Conservation (phyloP, 2,888 invertebrate genomes). For the Eumerus sabulonum region DNA sequence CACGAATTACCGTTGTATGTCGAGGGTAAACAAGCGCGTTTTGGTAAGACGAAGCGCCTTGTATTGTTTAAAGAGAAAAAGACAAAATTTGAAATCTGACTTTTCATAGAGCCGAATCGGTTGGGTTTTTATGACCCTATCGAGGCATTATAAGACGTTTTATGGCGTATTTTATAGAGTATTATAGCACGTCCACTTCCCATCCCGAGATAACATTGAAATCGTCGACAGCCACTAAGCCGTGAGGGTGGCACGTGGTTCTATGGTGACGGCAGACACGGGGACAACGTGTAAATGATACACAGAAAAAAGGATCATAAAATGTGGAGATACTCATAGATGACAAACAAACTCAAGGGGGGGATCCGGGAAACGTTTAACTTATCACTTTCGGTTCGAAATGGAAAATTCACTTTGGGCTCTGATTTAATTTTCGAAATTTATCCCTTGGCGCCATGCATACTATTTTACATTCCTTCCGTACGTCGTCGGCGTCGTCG, state of each 20-base stretch:
- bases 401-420: conserved; percentile 56
- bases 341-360: conserved; percentile 12
- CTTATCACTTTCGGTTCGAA: conserved; percentile 23
- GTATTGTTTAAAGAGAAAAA: conserved; percentile 43
- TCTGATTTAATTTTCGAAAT: conserved; percentile 65
- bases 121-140: conserved; percentile 25
- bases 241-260: no score
- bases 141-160: conserved; percentile 15
- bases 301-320: conserved; percentile 68
- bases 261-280: not conserved
- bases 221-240: conserved; percentile 22
- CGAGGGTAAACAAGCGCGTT: not conserved
- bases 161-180: no score
- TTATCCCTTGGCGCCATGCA: conserved; percentile 8
- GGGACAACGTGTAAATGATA: conserved; percentile 59
- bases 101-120: conserved; percentile 26
- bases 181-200: conserved; percentile 7
- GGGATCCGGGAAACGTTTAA: conserved; percentile 28
- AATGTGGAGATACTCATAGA: conserved; percentile 10
- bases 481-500: not conserved
- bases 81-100: not conserved
- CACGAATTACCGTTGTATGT: conserved; percentile 18
- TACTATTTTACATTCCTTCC: not conserved
- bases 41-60: conserved; percentile 9
- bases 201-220: conserved; percentile 52